A percentile compares a stretch with the other conserved stretches of the same genome.
Evolutionary conservation across 2,888 invertebrate species (phyloP).

Genomic region (Tetragnatha montana): DNA sequence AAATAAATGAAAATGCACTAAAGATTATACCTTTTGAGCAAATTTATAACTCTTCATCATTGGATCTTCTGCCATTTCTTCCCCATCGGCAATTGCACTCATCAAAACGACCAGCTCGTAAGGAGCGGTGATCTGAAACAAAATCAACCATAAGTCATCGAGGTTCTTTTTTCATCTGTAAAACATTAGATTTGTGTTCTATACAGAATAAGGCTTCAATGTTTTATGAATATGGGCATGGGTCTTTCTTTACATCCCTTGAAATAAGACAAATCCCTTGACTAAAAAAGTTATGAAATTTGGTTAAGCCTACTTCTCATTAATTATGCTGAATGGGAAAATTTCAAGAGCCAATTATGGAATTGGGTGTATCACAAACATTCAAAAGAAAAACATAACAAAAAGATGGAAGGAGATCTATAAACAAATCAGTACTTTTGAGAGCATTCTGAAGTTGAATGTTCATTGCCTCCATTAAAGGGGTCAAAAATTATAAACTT

Average conservation of each 20-base stretch:
- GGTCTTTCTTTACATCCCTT: not conserved
- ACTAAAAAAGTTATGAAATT: too few relatives aligned
- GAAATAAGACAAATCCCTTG: too few relatives aligned
- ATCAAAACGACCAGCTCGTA: constrained; percentile 87
- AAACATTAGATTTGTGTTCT: not conserved
- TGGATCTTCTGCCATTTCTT: constrained; percentile 76
- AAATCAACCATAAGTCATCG: not conserved
- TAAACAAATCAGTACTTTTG: too few relatives aligned
- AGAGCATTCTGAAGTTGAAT: too few relatives aligned
- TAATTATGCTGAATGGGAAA: too few relatives aligned
- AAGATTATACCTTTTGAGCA: constrained; percentile 76
- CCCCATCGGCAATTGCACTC: constrained; percentile 85
- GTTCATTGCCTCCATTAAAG: too few relatives aligned
- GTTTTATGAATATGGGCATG: not conserved
- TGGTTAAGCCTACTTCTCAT: too few relatives aligned
- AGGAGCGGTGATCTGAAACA: constrained; percentile 83
- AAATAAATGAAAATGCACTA: not conserved
- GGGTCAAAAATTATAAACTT: too few relatives aligned
- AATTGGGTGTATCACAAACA: too few relatives aligned
- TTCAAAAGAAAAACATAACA: too few relatives aligned
- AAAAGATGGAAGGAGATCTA: too few relatives aligned
- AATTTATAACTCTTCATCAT: constrained; percentile 80
- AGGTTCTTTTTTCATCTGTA: not conserved
- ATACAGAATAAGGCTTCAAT: not conserved
- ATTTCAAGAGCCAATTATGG: too few relatives aligned